Conservation (phyloP, 2,797 vertebrate genomes). For the Salmo trutta region DNA sequence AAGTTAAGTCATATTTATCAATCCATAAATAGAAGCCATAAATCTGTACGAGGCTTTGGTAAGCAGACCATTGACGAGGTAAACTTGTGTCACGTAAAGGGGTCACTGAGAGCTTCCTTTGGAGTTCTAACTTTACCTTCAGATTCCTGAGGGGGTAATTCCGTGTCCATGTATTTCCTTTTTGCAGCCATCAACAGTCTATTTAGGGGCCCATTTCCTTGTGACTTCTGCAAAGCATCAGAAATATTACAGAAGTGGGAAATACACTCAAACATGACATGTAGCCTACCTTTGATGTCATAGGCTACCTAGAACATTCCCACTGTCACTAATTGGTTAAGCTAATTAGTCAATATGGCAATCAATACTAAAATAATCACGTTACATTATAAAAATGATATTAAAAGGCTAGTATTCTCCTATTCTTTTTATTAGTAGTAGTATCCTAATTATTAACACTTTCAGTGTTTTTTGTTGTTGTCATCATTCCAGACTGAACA, state of each 20-base stretch:
- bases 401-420: neutral
- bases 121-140: conserved; percentile 81
- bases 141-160: conserved; percentile 89
- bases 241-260: conserved; percentile 57
- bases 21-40: neutral
- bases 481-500: conserved; percentile 1
- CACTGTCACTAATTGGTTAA: neutral
- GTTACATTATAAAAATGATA: neutral
- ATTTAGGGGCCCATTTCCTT: conserved; percentile 85
- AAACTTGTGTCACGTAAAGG: conserved; percentile 6
- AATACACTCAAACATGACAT: neutral
- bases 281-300: neutral
- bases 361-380: neutral
- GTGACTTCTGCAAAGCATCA: conserved; percentile 80
- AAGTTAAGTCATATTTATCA: neutral
- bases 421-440: neutral
- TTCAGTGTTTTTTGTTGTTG: neutral
- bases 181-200: conserved; percentile 83
- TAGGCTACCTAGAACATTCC: neutral
- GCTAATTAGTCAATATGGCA: neutral
- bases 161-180: conserved; percentile 86
- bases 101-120: conserved; percentile 19
- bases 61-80: neutral
- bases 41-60: neutral
- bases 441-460: neutral